Evolutionary conservation across 2,888 invertebrate genomes (phyloP), one percentile per base, ranked within the genome.

Genomic region (Emesis russula): DNA sequence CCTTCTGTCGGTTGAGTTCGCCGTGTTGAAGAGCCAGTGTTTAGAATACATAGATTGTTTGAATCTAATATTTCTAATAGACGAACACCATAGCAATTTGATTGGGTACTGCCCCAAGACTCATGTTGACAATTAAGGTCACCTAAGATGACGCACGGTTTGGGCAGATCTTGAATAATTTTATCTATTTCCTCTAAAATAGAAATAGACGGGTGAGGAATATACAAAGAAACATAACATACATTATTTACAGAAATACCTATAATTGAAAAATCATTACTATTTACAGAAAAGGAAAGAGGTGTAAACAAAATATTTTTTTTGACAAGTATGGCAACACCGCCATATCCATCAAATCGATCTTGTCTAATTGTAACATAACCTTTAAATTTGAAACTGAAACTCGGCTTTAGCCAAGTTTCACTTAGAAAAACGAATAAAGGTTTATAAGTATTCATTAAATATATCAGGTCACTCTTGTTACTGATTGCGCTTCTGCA

Each of bases 391-490:
- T 53, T 48, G 11, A 75, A 75, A 15, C 13, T 53, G 53, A 71
- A 80, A 5, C 68, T 53, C 7, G 80, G 80, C 18, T 71, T 80
- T 15, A 80, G 71, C 80, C 80, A 80, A 36, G 80, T 80, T 25
- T 80, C 80, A 53, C 70, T 71, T n/a, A 80, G 48, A 5, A 48
- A 36, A 33, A 80, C 25, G 36, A 71, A 18, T 36, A 80, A 44
- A 44, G 79, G 79, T 31, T 70, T 48, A 53, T 53, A 53, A 11
- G 11, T 53, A 53, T 53, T 53, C n/a, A 53, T 53, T n/a, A 53
- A 15, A n/a, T 70, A 48, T 36, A 68, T 18, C 53, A 82, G 70
- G 11, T 82, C 82, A 25, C 25, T 25, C 25, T 25, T 25, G 25
- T 25, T 25, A 25, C 25, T 25, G 25, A 25, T 25, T 25, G 76